Evolutionary conservation across 2,797 vertebrate genomes (phyloP).

Genomic region (Eutrigla gurnardus): DNA sequence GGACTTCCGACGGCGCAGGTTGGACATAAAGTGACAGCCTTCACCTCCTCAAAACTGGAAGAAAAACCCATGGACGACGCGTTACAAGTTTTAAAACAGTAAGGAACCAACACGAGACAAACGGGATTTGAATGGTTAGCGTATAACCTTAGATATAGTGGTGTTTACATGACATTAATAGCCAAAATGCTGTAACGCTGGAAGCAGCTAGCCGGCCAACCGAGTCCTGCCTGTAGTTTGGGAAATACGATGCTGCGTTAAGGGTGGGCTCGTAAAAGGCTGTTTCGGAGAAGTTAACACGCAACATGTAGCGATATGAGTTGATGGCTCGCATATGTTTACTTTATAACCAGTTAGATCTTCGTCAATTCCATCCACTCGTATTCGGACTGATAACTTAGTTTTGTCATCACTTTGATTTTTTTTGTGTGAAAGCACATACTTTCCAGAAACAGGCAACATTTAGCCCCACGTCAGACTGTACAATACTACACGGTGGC

Average conservation of each 20-base stretch:
- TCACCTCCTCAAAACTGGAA: constrained; percentile 70
- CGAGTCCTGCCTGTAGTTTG: constrained; percentile 56
- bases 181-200: constrained; percentile 40
- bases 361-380: background rate
- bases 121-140: constrained; percentile 11
- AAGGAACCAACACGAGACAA: constrained; percentile 57
- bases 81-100: constrained; percentile 68
- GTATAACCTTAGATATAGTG: constrained; percentile 16
- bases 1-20: constrained; percentile 74
- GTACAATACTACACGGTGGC: background rate
- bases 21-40: constrained; percentile 69
- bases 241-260: constrained; percentile 61
- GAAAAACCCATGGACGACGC: constrained; percentile 72
- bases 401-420: background rate
- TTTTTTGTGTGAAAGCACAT: background rate
- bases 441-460: background rate
- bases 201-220: constrained; percentile 70
- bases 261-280: constrained; percentile 40
- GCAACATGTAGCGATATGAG: background rate
- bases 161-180: constrained; percentile 36
- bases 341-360: background rate
- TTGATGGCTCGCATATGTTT: background rate
- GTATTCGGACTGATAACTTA: background rate
- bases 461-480: background rate
- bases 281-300: constrained; percentile 4